phyloP scores from a whole-genome alignment of 2,113 vertebrate species.

The Cygnus atratus region DNA sequence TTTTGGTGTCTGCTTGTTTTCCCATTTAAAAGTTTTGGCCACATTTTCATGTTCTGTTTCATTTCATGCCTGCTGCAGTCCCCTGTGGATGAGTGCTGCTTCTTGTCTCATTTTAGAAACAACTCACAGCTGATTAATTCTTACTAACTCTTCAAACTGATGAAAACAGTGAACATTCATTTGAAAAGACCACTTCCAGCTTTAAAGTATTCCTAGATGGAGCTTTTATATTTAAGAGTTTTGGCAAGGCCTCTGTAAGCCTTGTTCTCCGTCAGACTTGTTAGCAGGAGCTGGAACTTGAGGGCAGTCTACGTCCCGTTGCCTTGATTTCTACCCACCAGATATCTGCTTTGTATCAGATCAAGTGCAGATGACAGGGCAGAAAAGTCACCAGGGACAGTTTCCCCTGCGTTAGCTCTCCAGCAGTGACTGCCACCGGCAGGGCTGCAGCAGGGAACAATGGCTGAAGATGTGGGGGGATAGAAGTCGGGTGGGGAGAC shows the following conservation, averaged over 20 bases:
- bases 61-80: constrained; percentile 11
- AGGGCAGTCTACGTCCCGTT: neutral
- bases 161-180: neutral
- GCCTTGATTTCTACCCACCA: neutral
- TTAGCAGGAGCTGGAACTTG: neutral
- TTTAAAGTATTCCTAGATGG: neutral
- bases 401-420: accelerated
- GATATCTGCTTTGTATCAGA: neutral
- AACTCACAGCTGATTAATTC: constrained; percentile 26
- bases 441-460: neutral
- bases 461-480: neutral
- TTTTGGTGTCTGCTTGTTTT: constrained; percentile 38
- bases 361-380: neutral
- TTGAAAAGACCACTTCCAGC: neutral
- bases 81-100: neutral
- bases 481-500: neutral
- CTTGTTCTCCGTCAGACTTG: neutral
- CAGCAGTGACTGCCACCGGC: neutral
- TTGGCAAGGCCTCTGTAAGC: neutral
- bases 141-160: neutral
- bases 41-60: neutral
- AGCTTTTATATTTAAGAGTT: neutral
- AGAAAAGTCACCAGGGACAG: neutral
- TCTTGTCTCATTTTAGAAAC: constrained; percentile 41
- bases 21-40: neutral